Conservation (phyloP, 2,888 invertebrate genomes). For the Lysandra coridon region DNA sequence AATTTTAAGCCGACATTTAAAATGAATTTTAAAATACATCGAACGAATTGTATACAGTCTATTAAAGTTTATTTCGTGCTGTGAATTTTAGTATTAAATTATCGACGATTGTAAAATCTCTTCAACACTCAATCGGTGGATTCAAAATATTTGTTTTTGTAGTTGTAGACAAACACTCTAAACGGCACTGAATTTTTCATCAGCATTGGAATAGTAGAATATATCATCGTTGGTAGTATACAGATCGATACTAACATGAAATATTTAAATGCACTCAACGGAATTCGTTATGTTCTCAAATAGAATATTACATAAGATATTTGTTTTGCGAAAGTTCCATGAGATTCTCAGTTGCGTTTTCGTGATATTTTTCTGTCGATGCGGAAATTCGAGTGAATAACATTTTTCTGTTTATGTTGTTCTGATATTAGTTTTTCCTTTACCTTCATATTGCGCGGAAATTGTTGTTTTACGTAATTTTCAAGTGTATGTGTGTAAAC, state of each 20-base stretch:
- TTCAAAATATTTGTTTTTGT: not conserved
- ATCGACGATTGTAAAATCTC: not conserved
- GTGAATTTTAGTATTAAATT: not conserved
- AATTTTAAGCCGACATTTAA: not conserved
- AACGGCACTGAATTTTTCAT: not conserved
- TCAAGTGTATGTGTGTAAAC: not conserved
- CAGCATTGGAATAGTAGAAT: not conserved
- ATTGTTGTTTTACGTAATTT: not conserved
- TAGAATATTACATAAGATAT: constrained; percentile 17
- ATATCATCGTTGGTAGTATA: not conserved
- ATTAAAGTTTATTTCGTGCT: not conserved
- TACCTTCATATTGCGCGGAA: not conserved
- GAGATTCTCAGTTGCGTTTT: not conserved
- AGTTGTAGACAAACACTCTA: not conserved
- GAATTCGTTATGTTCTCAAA: constrained; percentile 10
- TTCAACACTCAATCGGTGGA: not conserved
- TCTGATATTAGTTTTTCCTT: constrained; percentile 1
- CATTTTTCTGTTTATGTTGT: constrained; percentile 23
- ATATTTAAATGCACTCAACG: constrained; percentile 14
- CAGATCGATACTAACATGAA: constrained; percentile 13
- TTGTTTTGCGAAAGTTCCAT: constrained; percentile 1
- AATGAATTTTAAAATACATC: not conserved
- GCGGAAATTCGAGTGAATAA: constrained; percentile 17
- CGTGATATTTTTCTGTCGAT: not conserved
- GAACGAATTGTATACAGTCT: not conserved